Evolutionary conservation across 2,888 invertebrate species (phyloP), one percentile per base, ranked within the genome.

Genomic region (Dynastes tityus): DNA sequence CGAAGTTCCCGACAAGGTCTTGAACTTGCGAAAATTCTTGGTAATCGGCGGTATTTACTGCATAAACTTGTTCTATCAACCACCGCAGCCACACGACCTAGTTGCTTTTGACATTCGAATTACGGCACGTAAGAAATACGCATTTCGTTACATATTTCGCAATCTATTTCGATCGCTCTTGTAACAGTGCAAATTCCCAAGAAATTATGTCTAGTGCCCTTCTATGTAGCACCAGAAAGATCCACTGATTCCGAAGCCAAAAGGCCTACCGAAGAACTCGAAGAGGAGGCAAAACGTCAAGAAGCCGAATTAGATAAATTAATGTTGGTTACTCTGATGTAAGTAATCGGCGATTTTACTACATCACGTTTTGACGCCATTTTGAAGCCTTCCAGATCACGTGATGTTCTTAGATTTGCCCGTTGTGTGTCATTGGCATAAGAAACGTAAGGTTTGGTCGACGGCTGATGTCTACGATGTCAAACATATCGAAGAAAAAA

Each of bases 401-500:
- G 88, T 89, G 1, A 85, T 89, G 70, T 89, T 88, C 83, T 80
- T 89, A 55, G 89, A 89, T 80, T 80, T 86, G 8, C 89, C 89
- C 0, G 79, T 86, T 3, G 86, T 88, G 5, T 87, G 87, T 77
- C 82, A 85, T 16, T 89, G 89, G 89, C 84, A 88, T 77, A 82
- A 83, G 1, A 79, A 83, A 0, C 49, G 80, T 4, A 81, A 83
- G n/a, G 73, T 78, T 0, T 89, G 89, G 89, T 83, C 84, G 0
- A 87, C 84, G 40, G 82, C 81, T 4, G 85, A 88, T 51, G 83
- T 88, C 0, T 84, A 86, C 80, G 88, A 88, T 79, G 80, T 88
- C 32, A 95, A 96, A 87, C 96, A 94, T 85, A 96, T 96, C 85
- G 97, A 97, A 86, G 96, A 96, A 84, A 95, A 95, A 85, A 92